Base-by-base conservation (phyloP, 2,113 vertebrate genomes). In the Martes martes region DNA sequence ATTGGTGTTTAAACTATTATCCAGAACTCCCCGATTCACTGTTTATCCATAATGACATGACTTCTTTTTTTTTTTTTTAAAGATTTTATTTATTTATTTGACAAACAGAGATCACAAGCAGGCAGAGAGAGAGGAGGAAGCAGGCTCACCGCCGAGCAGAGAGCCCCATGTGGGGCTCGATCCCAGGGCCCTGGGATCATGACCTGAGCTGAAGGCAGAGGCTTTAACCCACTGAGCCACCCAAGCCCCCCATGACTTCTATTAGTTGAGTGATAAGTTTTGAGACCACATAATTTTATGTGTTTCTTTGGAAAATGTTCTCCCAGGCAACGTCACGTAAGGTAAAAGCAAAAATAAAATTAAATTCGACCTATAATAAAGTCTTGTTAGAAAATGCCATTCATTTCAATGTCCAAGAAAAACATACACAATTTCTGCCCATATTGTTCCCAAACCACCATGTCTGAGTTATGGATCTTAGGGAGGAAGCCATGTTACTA, bases 401-500 rank as follows among this genome's bases (percentile, higher is more conserved):
- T 97, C 50, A 97, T 94, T 90, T 84, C 87, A 92, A 92, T 88
- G 69, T 92, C 86, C 91, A 98, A 97, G 96, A 92, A 98, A 96
- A 98, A 97, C 86, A 98, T 74, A 94, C 86, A 96, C 50, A 82
- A 71, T 95, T 96, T 93, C 82, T 95, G 86, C 50, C 45, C 52
- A 83, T 71, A 95, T 97, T 98, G 89, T 97, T 97, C 67, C 83
- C 89, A 95, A 96, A 95, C 88, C 79, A 97, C 89, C 82, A 96
- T 28, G 81, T 97, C 80, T 97, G 95, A 97, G 89, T 97, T 96
- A 97, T 23, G 65, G 83, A 97, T 97, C 89, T 65, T 57, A 82
- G 86, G 61, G 89, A 93, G 98, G 98, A 98, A 98, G 88, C 97
- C 92, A 93, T 91, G 84, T 98, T 97, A 96, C 98, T 97, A 95